Evolutionary conservation across 2,888 invertebrate species (phyloP), one percentile per base, ranked within the genome.

Genomic region (Corbicula japonica): DNA sequence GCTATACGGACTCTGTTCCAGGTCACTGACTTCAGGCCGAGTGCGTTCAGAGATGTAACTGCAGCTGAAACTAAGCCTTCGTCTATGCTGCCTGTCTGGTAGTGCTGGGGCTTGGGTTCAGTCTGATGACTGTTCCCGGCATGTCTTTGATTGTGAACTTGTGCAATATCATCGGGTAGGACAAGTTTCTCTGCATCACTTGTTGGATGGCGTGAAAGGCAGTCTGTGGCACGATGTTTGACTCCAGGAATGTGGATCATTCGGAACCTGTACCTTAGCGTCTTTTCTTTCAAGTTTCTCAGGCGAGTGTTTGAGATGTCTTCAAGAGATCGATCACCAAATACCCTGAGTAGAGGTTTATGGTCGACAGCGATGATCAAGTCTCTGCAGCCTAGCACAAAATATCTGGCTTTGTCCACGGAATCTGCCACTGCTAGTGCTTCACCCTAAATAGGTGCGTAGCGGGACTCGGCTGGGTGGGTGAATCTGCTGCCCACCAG

Each of bases 401-500:
- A 76, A 41, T 65, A 65, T 65, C 80, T 63, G n/a, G 70, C 46
- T 30, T 75, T 71, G 21, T 65, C 71, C n/a, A 80, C 34, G 26
- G 80, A 52, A 34, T 80, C 80, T n/a, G 68, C 66, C 0, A 71
- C 71, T 0, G 70, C 80, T n/a, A 80, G 62, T 10, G 72, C n/a
- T n/a, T n/a, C n/a, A n/a, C n/a, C n/a, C n/a, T n/a, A n/a, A n/a
- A n/a, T n/a, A n/a, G n/a, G n/a, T n/a, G n/a, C n/a, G n/a, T n/a
- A n/a, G n/a, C n/a, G n/a, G n/a, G n/a, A n/a, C n/a, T n/a, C n/a
- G n/a, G 79, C 65, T 28, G 56, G 52, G 23, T 70, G 65, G 12
- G 82, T 86, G 54, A 86, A 86, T n/a, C 84, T 35, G 65, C 80
- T 83, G 0, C 83, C 75, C 30, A 84, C 83, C 8, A 83, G 56